These are phyloP conservation scores for Sinelater perroti DNA, from an alignment of 2,888 invertebrate species.

Conservation along the genomic window DNA sequence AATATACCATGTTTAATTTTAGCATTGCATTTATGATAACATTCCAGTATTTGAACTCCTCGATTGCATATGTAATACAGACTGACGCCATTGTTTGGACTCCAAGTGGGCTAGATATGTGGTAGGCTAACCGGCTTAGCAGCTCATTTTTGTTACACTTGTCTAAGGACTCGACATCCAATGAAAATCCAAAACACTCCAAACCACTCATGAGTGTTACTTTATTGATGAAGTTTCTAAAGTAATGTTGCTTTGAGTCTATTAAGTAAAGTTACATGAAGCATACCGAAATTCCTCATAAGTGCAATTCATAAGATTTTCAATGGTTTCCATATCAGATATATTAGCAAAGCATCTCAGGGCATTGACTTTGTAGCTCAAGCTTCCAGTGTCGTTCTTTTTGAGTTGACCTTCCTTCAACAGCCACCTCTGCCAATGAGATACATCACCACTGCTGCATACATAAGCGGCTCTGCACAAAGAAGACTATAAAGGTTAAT, in stretches of 20 bases:
- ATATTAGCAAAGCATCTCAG: constrained; percentile 53
- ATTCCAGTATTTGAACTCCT: constrained; percentile 45
- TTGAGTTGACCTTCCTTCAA: constrained; percentile 28
- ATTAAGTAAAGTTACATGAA: background rate
- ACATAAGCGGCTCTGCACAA: constrained; percentile 46
- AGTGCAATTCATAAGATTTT: constrained; percentile 39
- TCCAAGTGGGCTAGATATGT: constrained; percentile 41
- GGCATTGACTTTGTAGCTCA: constrained; percentile 47
- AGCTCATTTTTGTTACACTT: constrained; percentile 48
- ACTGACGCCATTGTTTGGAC: constrained; percentile 51
- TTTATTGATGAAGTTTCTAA: constrained; percentile 50
- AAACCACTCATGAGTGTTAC: constrained; percentile 49
- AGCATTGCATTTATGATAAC: constrained; percentile 42
- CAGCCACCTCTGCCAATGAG: constrained; percentile 41
- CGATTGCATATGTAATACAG: constrained; percentile 50
- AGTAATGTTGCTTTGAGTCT: constrained; percentile 39
- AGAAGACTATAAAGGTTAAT: constrained; percentile 13
- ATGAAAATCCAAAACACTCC: constrained; percentile 48
- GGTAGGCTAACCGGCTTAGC: constrained; percentile 47
- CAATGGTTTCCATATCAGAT: constrained; percentile 46
- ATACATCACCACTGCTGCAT: constrained; percentile 41
- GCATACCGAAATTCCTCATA: constrained; percentile 49
- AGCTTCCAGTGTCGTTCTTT: constrained; percentile 33
- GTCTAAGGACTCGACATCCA: constrained; percentile 47
- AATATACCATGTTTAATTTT: constrained; percentile 49